Conservation (phyloP, 1,140 invertebrate species). For the Drosophila varians region DNA sequence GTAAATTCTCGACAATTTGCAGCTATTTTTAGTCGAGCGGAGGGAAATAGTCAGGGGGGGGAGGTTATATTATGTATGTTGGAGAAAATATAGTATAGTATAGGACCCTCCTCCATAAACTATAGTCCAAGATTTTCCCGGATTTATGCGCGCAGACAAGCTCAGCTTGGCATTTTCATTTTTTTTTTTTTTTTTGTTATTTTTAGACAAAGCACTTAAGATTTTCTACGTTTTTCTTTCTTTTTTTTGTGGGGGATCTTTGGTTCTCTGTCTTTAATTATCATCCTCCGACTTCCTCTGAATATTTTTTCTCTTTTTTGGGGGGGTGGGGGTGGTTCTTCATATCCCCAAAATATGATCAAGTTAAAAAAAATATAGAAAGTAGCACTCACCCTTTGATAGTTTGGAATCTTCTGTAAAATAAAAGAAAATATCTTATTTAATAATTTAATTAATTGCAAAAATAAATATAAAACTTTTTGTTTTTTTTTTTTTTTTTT, state of each 20-base stretch:
- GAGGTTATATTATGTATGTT: too few relatives aligned
- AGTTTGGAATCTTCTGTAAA: too few relatives aligned
- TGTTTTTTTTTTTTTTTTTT: too few relatives aligned
- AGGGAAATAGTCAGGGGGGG: not conserved
- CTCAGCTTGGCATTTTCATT: conserved; percentile 19
- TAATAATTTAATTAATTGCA: too few relatives aligned
- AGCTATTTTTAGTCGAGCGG: conserved; percentile 53
- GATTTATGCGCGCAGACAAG: conserved; percentile 18
- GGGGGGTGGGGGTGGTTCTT: too few relatives aligned
- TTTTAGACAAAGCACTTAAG: conserved; percentile 32
- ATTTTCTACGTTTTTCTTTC: not conserved
- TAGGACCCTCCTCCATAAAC: not conserved
- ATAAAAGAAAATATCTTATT: too few relatives aligned
- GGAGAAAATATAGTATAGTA: not conserved
- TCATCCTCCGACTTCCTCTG: conserved; percentile 1
- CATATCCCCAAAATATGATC: too few relatives aligned
- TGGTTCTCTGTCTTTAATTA: conserved; percentile 7
- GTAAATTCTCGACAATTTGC: conserved; percentile 57
- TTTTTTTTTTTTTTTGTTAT: conserved; percentile 3
- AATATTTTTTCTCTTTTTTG: not conserved
- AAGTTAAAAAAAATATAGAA: too few relatives aligned
- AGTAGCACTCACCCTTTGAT: too few relatives aligned
- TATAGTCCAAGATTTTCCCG: conserved; percentile 24
- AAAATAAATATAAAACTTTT: too few relatives aligned
- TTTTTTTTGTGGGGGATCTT: conserved; percentile 29